A percentile compares a stretch with the other conserved stretches of the same genome.
phyloP scores from a whole-genome alignment of 2,113 vertebrate genomes.

The Ellobius talpinus region DNA sequence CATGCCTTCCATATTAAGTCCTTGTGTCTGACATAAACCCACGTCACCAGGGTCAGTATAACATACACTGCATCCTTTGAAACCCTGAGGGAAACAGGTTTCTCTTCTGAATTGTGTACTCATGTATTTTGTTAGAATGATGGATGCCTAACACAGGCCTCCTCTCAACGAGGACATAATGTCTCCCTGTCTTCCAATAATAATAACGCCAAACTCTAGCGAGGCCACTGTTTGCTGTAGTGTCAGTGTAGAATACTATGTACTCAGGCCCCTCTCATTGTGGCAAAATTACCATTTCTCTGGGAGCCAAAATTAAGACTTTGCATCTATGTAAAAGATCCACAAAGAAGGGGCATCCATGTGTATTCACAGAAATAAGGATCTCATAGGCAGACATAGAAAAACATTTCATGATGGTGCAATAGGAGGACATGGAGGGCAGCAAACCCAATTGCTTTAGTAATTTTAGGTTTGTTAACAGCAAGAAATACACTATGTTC shows the following conservation, averaged over 20 bases:
- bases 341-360: fast-evolving
- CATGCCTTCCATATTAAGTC: background rate
- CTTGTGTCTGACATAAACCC: background rate
- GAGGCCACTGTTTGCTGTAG: too few species aligned
- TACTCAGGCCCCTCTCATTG: fast-evolving
- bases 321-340: background rate
- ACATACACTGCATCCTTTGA: background rate
- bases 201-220: too few species aligned
- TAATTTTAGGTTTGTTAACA: background rate
- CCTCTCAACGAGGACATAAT: background rate
- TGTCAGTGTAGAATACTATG: too few species aligned
- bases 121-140: background rate
- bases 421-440: background rate
- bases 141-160: background rate
- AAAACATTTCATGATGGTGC: background rate
- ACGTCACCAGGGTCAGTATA: background rate
- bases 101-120: background rate
- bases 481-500: background rate
- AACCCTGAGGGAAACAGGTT: background rate
- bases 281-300: too few species aligned
- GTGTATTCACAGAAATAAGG: background rate
- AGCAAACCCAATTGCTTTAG: background rate
- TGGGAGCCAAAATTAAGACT: background rate
- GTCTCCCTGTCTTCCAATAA: too few species aligned
- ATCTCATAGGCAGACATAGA: background rate